Evolutionary conservation across 2,797 vertebrate species (phyloP).

Genomic region (Enteromius argenteus): DNA sequence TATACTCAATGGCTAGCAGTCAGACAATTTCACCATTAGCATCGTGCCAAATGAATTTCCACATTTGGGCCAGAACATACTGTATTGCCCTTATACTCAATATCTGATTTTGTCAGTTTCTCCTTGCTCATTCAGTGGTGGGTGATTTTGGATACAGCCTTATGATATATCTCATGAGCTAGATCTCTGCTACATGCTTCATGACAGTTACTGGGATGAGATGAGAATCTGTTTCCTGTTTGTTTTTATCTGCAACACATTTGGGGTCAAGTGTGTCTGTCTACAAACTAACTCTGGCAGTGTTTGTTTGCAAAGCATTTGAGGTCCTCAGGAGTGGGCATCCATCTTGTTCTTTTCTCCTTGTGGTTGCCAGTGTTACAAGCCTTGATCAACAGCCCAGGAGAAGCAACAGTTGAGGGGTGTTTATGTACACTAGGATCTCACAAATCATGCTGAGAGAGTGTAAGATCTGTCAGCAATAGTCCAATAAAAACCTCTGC

Average conservation of each 20-base stretch:
- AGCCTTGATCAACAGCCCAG: slow-evolving; percentile 56
- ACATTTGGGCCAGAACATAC: background rate
- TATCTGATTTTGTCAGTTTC: background rate
- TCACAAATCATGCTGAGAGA: slow-evolving; percentile 16
- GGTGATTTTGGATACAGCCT: background rate
- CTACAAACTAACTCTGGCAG: slow-evolving; percentile 64
- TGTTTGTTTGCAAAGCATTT: slow-evolving; percentile 63
- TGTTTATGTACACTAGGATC: slow-evolving; percentile 26
- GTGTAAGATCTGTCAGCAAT: slow-evolving; percentile 19
- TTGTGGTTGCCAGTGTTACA: slow-evolving; percentile 59
- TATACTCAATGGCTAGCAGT: background rate
- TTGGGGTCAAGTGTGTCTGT: slow-evolving; percentile 57
- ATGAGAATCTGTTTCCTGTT: slow-evolving; percentile 31
- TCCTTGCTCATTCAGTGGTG: background rate
- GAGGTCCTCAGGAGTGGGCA: slow-evolving; percentile 52
- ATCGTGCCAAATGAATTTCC: background rate
- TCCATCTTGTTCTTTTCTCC: slow-evolving; percentile 39
- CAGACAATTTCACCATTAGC: background rate
- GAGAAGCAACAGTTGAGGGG: slow-evolving; percentile 47
- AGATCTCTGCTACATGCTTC: background rate
- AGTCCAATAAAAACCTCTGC: slow-evolving; percentile 9
- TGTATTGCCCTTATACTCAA: background rate
- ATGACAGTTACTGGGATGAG: slow-evolving; percentile 31
- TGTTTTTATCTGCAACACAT: slow-evolving; percentile 53
- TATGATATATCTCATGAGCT: background rate